phyloP scores from a whole-genome alignment of 1,140 invertebrate genomes.

The Phenacoccus solenopsis region DNA sequence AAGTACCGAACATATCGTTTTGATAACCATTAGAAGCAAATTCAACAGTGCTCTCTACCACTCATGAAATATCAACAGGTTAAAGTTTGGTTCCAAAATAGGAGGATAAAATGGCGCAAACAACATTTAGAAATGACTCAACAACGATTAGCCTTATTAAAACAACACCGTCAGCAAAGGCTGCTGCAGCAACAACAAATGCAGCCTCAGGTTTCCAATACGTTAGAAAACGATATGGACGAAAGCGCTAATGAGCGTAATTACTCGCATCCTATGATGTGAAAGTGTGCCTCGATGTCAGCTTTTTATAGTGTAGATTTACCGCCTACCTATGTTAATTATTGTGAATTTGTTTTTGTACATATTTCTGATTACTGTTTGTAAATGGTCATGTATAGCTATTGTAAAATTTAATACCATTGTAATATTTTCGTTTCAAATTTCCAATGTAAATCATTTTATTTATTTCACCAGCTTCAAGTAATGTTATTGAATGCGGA shows the following conservation, averaged over 20 bases:
- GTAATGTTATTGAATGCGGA: background rate
- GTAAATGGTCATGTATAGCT: background rate
- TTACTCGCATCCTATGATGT: background rate
- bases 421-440: background rate
- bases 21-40: too few species aligned
- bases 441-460: background rate
- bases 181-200: constrained; percentile 3
- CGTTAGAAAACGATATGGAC: background rate
- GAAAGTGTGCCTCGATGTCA: background rate
- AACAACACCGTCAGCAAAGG: background rate
- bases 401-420: background rate
- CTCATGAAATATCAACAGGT: too few species aligned
- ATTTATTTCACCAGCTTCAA: background rate
- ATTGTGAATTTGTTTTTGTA: background rate
- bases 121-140: constrained; percentile 83
- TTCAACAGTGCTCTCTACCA: too few species aligned
- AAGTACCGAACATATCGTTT: constrained; percentile 21
- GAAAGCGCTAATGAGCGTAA: background rate
- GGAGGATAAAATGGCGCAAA: constrained; percentile 91
- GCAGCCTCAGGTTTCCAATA: background rate
- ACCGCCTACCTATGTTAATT: background rate
- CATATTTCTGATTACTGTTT: background rate
- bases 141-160: constrained; percentile 51
- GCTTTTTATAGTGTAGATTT: background rate
- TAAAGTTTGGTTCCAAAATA: constrained; percentile 96